Conservation (phyloP, 2,888 invertebrate genomes). For the Dione juno region DNA sequence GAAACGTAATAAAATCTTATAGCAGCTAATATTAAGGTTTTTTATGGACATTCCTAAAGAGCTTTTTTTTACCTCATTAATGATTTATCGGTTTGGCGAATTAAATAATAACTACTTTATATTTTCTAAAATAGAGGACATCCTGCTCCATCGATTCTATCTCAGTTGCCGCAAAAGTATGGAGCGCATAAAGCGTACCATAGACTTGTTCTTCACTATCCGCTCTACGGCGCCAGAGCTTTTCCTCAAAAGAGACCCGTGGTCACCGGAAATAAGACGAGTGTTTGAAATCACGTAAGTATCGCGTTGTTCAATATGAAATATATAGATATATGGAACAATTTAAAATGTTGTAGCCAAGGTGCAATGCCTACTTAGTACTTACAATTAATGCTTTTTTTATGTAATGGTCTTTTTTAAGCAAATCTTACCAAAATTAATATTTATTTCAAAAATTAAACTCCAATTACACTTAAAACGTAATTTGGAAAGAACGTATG, state of each 20-base stretch:
- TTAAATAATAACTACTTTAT: neutral
- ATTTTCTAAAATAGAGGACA: slow-evolving; percentile 73
- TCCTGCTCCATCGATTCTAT: slow-evolving; percentile 82
- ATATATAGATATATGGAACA: too few species aligned
- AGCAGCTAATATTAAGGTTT: too few species aligned
- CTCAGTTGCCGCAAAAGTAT: slow-evolving; percentile 81
- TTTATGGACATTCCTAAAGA: too few species aligned
- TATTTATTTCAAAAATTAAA: neutral
- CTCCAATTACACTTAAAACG: neutral
- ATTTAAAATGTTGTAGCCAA: too few species aligned
- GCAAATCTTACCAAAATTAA: neutral
- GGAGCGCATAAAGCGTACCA: slow-evolving; percentile 82
- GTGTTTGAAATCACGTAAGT: slow-evolving; percentile 83
- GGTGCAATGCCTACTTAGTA: too few species aligned
- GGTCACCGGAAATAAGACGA: slow-evolving; percentile 76
- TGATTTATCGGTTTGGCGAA: too few species aligned
- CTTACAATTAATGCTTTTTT: neutral
- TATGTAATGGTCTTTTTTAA: neutral
- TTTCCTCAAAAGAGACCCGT: slow-evolving; percentile 84
- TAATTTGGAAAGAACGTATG: neutral
- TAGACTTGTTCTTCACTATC: slow-evolving; percentile 84
- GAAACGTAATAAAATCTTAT: too few species aligned
- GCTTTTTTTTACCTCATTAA: too few species aligned
- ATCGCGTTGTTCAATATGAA: neutral
- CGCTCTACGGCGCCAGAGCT: slow-evolving; percentile 84